A percentile compares a stretch with the other conserved stretches of the same genome.
These are phyloP conservation scores for Lethrus apterus DNA, from an alignment of 1,140 invertebrate species.

Conservation along the genomic window DNA sequence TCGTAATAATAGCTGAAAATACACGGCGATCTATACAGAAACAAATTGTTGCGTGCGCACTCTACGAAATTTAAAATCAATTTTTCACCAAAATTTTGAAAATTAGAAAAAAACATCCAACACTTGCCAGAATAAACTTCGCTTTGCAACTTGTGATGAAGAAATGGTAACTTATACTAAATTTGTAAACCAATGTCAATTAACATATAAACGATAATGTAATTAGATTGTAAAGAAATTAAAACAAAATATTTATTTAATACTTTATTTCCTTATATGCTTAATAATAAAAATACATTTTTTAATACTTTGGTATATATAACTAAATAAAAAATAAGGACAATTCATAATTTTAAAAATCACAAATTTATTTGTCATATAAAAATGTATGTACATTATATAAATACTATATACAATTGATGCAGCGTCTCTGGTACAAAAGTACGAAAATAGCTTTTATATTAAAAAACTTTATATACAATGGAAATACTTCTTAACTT, in stretches of 20 bases:
- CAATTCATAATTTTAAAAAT: background rate
- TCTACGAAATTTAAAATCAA: background rate
- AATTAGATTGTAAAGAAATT: background rate
- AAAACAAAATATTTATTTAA: conserved; percentile 5
- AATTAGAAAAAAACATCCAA: background rate
- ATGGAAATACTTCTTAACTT: no score
- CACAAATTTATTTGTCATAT: background rate
- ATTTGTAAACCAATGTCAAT: background rate
- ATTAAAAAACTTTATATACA: no score
- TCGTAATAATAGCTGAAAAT: conserved; percentile 19
- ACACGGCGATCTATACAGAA: conserved; percentile 15
- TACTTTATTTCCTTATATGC: conserved; percentile 1
- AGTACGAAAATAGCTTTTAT: no score
- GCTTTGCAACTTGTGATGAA: no score
- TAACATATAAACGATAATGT: background rate
- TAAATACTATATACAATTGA: background rate
- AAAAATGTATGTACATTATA: background rate
- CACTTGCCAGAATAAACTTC: no score
- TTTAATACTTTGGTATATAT: conserved; percentile 5
- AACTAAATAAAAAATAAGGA: background rate
- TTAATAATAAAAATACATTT: conserved; percentile 3
- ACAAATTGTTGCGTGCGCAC: background rate
- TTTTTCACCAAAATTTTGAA: background rate
- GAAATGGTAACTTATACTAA: no score
- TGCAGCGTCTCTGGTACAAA: no score